Evolutionary conservation across 2,113 vertebrate species (phyloP).

Genomic region (Glaucidium brasilianum): DNA sequence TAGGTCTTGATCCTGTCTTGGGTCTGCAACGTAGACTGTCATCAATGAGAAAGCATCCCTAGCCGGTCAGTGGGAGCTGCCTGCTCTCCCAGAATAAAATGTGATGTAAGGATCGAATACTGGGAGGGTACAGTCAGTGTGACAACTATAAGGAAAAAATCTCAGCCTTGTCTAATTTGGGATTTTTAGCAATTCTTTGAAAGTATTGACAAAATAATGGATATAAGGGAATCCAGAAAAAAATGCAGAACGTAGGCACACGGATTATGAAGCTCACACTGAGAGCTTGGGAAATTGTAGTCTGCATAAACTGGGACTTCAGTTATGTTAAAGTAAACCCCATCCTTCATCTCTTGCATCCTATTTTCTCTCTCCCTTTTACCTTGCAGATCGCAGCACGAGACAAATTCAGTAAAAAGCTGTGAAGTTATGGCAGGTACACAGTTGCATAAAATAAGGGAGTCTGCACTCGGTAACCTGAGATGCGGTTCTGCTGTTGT

Average conservation of each 20-base stretch:
- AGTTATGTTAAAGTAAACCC: neutral
- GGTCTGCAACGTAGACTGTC: neutral
- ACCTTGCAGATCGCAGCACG: fast-evolving
- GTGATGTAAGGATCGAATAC: neutral
- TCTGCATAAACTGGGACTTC: neutral
- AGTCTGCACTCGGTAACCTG: neutral
- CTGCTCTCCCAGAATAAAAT: neutral
- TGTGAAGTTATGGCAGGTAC: neutral
- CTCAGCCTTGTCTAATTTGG: neutral
- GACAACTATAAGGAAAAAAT: neutral
- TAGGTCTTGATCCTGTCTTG: neutral
- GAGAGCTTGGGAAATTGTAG: neutral
- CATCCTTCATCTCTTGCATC: neutral
- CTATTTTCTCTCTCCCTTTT: neutral
- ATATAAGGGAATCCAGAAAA: neutral
- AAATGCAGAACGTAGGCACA: neutral
- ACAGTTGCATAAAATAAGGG: neutral
- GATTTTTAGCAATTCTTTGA: neutral
- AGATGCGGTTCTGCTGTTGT: fast-evolving
- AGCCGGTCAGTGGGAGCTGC: neutral
- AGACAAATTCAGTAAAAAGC: neutral
- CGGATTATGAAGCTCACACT: fast-evolving
- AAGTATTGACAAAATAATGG: neutral
- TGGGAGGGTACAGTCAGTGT: neutral
- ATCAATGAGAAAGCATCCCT: neutral